Conservation (phyloP, 2,888 invertebrate species). For the Drosophila emarginata region DNA sequence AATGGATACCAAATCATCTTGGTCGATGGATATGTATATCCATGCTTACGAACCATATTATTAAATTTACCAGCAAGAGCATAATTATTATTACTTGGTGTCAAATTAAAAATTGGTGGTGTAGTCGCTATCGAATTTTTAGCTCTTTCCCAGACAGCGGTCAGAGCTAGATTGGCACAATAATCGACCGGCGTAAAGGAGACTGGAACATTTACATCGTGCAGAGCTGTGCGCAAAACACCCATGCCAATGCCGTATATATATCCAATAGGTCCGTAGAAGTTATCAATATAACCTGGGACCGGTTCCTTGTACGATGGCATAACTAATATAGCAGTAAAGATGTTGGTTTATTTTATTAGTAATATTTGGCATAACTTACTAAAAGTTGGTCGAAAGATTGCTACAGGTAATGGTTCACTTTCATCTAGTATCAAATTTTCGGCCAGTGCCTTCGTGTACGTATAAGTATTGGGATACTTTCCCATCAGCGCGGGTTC, state of each 20-base stretch:
- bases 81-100: constrained; percentile 90
- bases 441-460: constrained; percentile 88
- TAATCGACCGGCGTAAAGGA: constrained; percentile 83
- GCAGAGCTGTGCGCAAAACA: constrained; percentile 82
- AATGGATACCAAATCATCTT: constrained; percentile 88
- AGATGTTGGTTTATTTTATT: neutral
- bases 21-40: constrained; percentile 84
- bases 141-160: constrained; percentile 83
- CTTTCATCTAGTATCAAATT: constrained; percentile 85
- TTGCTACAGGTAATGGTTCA: constrained; percentile 85
- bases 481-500: constrained; percentile 62
- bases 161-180: constrained; percentile 82
- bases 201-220: constrained; percentile 60
- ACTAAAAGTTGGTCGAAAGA: constrained; percentile 88
- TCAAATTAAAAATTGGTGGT: constrained; percentile 88
- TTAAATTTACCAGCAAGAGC: constrained; percentile 89
- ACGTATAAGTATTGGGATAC: constrained; percentile 88
- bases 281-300: constrained; percentile 88
- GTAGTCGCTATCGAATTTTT: neutral
- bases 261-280: constrained; percentile 84
- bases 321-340: constrained; percentile 31
- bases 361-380: constrained; percentile 43
- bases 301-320: constrained; percentile 83
- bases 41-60: constrained; percentile 70
- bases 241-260: constrained; percentile 84